Evolutionary conservation across 2,797 vertebrate genomes (phyloP).

Genomic region (Amblyraja radiata): DNA sequence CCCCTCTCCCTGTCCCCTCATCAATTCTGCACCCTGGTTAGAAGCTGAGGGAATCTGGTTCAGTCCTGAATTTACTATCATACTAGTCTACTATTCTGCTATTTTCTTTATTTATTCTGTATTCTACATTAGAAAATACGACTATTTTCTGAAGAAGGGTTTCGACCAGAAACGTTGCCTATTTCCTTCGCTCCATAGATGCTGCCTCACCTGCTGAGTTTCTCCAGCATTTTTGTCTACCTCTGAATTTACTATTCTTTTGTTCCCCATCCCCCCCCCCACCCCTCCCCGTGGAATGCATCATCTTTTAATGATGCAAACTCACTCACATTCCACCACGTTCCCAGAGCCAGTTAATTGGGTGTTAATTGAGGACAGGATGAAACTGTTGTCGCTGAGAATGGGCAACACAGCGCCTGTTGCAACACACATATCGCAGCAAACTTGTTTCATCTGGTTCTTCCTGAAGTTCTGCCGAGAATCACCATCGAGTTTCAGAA

Average conservation of each 20-base stretch:
- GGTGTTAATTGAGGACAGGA: not conserved
- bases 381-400: not conserved
- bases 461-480: not conserved
- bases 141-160: too few species aligned
- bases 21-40: not conserved
- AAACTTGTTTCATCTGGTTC: not conserved
- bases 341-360: conserved; percentile 14
- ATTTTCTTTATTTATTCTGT: too few species aligned
- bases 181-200: too few species aligned
- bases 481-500: not conserved
- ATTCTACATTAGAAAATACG: too few species aligned
- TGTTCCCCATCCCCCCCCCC: not conserved
- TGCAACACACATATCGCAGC: not conserved
- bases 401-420: not conserved
- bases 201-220: too few species aligned
- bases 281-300: not conserved
- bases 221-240: too few species aligned
- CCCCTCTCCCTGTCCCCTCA: not conserved
- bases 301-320: not conserved
- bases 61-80: not conserved
- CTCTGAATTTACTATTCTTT: not conserved
- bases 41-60: conserved; percentile 6
- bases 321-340: not conserved
- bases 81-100: not conserved
- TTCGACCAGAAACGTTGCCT: too few species aligned